These are phyloP conservation scores for Rhizomys pruinosus DNA, from an alignment of 2,113 vertebrate genomes.

Conservation along the genomic window DNA sequence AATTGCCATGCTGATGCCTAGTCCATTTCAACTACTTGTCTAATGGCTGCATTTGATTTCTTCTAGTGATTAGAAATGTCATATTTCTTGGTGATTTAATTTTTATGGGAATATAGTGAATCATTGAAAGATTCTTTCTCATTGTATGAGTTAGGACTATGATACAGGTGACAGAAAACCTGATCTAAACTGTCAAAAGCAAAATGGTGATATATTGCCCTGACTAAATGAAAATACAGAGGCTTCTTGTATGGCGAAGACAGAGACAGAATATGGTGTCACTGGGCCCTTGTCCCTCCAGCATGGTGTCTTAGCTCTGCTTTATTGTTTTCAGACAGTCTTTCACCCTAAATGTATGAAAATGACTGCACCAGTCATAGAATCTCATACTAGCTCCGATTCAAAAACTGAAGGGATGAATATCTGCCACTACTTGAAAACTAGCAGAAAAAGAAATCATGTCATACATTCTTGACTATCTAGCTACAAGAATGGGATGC, in stretches of 20 bases:
- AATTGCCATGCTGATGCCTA: not conserved
- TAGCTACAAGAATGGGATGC: not conserved
- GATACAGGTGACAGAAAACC: conserved; percentile 41
- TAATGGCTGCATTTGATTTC: not conserved
- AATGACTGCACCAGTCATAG: not conserved
- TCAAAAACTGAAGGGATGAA: not conserved
- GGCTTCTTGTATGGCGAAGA: not conserved
- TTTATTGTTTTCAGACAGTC: conserved; percentile 11
- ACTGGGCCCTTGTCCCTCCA: not conserved
- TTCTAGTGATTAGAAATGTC: not conserved
- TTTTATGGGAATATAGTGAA: conserved; percentile 25
- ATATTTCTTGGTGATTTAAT: not conserved
- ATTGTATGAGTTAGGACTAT: not conserved
- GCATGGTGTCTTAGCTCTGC: not conserved
- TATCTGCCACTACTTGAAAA: not conserved
- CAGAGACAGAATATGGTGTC: not conserved
- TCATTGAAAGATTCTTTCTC: not conserved
- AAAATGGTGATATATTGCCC: conserved; percentile 48
- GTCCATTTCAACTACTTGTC: not conserved
- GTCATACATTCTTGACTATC: accelerated
- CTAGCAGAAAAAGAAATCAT: not conserved
- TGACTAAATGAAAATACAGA: conserved; percentile 41
- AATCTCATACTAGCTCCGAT: not conserved
- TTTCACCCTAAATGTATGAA: not conserved
- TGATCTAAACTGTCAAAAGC: not conserved